Percentiles rank a stretch among this genome's conserved stretches.
These are phyloP conservation scores for Pseudorhiza aurosa DNA, from an alignment of 30 jellyfish, hydroid and myxozoan genomes.

Conservation along the genomic window DNA sequence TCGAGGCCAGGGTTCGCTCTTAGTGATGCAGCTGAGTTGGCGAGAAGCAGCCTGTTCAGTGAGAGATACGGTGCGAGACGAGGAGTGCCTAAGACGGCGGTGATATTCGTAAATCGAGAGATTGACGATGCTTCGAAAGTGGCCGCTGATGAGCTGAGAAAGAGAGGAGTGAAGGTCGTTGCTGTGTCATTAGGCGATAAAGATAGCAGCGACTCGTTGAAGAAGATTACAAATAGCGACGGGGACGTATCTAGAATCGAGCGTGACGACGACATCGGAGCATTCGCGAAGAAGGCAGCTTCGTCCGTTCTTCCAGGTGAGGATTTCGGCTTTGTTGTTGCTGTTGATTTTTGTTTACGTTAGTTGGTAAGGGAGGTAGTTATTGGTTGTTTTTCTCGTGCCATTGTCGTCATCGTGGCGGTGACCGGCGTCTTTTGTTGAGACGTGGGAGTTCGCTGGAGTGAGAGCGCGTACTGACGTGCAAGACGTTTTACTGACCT, in stretches of 20 bases:
- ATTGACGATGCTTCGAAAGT: not conserved
- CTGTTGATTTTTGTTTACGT: too few species aligned
- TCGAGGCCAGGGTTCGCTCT: slow-evolving; percentile 13
- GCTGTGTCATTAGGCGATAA: slow-evolving; percentile 25
- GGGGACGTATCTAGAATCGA: not conserved
- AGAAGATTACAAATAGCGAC: not conserved
- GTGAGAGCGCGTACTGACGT: too few species aligned
- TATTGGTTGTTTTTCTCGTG: too few species aligned
- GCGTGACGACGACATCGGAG: not conserved
- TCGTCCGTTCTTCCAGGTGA: not conserved
- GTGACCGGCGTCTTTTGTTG: too few species aligned
- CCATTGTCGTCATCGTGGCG: too few species aligned
- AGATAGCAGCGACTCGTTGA: not conserved
- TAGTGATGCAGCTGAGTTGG: slow-evolving; percentile 47
- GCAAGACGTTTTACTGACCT: too few species aligned
- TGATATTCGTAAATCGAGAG: slow-evolving; percentile 36
- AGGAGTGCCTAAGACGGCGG: slow-evolving; percentile 40
- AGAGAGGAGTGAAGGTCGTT: slow-evolving; percentile 17
- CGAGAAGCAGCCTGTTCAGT: slow-evolving; percentile 26
- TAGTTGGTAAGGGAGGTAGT: too few species aligned
- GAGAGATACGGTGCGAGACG: slow-evolving; percentile 42
- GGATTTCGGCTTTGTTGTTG: too few species aligned
- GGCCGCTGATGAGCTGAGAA: slow-evolving; percentile 16
- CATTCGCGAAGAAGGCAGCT: not conserved
- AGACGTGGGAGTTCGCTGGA: too few species aligned